Evolutionary conservation across 2,797 vertebrate genomes (phyloP), one percentile per base, ranked within the genome.

Genomic region (Clarias laeviceps): DNA sequence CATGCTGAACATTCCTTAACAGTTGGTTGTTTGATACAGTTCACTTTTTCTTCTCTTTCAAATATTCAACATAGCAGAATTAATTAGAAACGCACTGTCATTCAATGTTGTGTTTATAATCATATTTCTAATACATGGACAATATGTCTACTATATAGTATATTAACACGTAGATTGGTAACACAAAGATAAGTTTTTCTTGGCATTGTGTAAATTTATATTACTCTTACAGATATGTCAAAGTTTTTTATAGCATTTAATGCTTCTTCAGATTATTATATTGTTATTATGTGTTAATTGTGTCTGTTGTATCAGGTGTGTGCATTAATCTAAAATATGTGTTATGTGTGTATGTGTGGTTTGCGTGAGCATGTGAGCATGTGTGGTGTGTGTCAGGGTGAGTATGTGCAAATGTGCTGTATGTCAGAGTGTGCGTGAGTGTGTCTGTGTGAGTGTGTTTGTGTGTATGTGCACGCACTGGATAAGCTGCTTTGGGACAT

Each of bases 401-500:
- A 6, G 37, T 40, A 7, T 40, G 37, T 40, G 37, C 6, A 7
- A 6, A 7, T 40, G 5, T 40, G 37, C 0, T 22, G 54, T 50
- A 18, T 57, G 50, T 77, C 27, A 57, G 72, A 7, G 24, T 73
- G 50, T 29, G 40, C 32, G 17, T 76, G 27, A 9, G 50, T 57
- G 50, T 29, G 50, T 59, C 17, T 18, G n/a, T 29, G 72, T 18
- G 68, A 24, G 68, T 69, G 68, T 37, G 32, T 37, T 18, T 70
- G 24, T 64, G 61, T 64, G 9, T 64, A 8, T 20, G 34, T 22
- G 50, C 1, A 9, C 9, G 27, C 20, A 34, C 34, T 56, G 50
- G 9, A 59, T 34, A 40, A 79, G 34, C 76, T 79, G 57, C 74
- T 77, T 59, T 77, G 74, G 54, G 29, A 57, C 74, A 59, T 59